Evolutionary conservation across 2,113 vertebrate species (phyloP).

Genomic region (Neopipo cinnamomea): DNA sequence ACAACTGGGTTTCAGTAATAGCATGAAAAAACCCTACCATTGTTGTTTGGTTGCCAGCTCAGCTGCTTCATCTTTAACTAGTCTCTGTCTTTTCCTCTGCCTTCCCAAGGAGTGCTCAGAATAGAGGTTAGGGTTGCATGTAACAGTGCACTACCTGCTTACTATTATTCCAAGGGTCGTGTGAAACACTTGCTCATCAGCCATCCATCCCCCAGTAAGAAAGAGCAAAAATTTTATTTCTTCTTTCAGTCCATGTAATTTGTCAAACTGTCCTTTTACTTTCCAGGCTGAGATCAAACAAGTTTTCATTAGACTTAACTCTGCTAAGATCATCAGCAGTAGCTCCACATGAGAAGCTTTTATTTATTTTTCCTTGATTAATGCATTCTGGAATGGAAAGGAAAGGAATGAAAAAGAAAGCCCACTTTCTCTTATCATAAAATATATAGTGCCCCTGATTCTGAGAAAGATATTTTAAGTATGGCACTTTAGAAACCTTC

Average conservation of each 20-base stretch:
- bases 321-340: conserved; percentile 57
- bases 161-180: not conserved
- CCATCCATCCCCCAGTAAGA: not conserved
- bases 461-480: conserved; percentile 24
- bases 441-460: conserved; percentile 28
- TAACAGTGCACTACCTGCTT: not conserved
- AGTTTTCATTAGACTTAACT: conserved; percentile 44
- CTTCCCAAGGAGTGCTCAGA: not conserved
- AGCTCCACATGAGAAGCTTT: conserved; percentile 25
- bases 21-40: not conserved
- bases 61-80: not conserved
- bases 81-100: not conserved
- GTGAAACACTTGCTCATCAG: conserved; percentile 23
- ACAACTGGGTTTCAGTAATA: not conserved
- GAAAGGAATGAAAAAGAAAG: conserved; percentile 34
- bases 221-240: not conserved
- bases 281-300: conserved; percentile 36
- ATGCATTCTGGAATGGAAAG: not conserved
- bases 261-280: conserved; percentile 33
- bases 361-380: conserved; percentile 40
- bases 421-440: conserved; percentile 35
- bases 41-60: not conserved
- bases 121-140: not conserved
- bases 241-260: not conserved
- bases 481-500: not conserved